Base-by-base conservation (phyloP, 2,797 vertebrate species). In the Xiphophorus birchmanni region DNA sequence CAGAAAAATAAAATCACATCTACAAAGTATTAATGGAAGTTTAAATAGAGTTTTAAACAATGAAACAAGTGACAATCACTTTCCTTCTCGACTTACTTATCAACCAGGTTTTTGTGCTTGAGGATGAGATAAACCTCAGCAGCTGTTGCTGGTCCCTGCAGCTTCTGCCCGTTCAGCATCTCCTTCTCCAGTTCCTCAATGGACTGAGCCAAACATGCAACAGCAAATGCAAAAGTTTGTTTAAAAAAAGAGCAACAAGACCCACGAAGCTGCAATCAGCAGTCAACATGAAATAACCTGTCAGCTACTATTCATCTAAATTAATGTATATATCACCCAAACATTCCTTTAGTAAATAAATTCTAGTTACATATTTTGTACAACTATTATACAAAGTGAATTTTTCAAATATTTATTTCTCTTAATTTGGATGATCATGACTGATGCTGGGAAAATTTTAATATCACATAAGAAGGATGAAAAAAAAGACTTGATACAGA, bases 161-260 rank as follows among this genome's bases (percentile, higher is more conserved):
- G 96, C 93, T 99, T 99, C 95, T 99, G 98, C 73, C 99, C 98
- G 0, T 99, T 98, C 88, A 99, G 91, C 97, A 99, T 96, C 91
- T 99, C 98, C 82, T 97, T 97, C 93, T 99, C 98, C 92, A 99
- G 94, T 86, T 98, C 96, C 88, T 98, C 97, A 0, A 99, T 97
- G 80, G 98, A 95, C 99, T 99, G 94, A 77, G 77, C 18, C 77
- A 84, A 81, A 71, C 73, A 42, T 54, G 13, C 12, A 56, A 23
- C 29, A 13, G 6, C 12, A 50, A 10, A 73, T 5, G 8, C 50
- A 52, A 52, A 42, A 0, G 3, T 23, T 50, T 9, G 40, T 42
- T 69, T 69, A 69, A 42, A 69, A 52, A 23, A 23, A 26, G 65
- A 67, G 37, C 65, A 26, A 12, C 18, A 42, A 69, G 3, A 13